A percentile compares a stretch with the other conserved stretches of the same genome.
These are phyloP conservation scores for Drosophila orena DNA, from an alignment of 1,140 invertebrate genomes.

Conservation along the genomic window DNA sequence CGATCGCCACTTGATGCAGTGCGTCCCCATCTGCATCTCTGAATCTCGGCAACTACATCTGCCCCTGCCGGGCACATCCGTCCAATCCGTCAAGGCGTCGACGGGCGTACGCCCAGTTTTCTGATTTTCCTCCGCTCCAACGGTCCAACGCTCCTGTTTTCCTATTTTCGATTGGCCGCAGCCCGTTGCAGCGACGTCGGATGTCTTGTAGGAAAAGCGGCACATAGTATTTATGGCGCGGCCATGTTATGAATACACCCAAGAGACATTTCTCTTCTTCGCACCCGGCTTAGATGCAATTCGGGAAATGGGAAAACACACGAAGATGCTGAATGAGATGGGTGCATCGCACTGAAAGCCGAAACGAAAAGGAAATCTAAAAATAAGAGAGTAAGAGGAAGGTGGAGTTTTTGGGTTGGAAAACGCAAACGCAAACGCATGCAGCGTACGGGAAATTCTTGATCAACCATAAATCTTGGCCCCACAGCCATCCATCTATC, in stretches of 20 bases:
- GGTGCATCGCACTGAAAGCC: constrained; percentile 52
- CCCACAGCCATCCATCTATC: constrained; percentile 82
- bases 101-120: constrained; percentile 68
- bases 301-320: constrained; percentile 29
- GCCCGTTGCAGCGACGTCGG: constrained; percentile 51
- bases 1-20: constrained; percentile 37
- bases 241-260: constrained; percentile 82
- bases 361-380: constrained; percentile 61
- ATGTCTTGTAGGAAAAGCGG: constrained; percentile 68
- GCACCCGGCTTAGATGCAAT: constrained; percentile 46
- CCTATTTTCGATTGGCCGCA: constrained; percentile 61
- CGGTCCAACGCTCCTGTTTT: constrained; percentile 31
- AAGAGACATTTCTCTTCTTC: constrained; percentile 82
- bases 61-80: constrained; percentile 65
- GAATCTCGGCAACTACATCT: constrained; percentile 7
- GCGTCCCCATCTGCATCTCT: constrained; percentile 36
- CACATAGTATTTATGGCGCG: constrained; percentile 71
- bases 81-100: constrained; percentile 79
- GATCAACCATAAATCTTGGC: constrained; percentile 84
- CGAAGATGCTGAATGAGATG: constrained; percentile 40
- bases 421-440: constrained; percentile 45
- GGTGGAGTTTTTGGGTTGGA: constrained; percentile 23
- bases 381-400: constrained; percentile 56
- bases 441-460: constrained; percentile 77
- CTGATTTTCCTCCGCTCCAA: constrained; percentile 24